These are phyloP conservation scores for Syngnathus acus DNA, from an alignment of 2,797 vertebrate species.

Conservation along the genomic window DNA sequence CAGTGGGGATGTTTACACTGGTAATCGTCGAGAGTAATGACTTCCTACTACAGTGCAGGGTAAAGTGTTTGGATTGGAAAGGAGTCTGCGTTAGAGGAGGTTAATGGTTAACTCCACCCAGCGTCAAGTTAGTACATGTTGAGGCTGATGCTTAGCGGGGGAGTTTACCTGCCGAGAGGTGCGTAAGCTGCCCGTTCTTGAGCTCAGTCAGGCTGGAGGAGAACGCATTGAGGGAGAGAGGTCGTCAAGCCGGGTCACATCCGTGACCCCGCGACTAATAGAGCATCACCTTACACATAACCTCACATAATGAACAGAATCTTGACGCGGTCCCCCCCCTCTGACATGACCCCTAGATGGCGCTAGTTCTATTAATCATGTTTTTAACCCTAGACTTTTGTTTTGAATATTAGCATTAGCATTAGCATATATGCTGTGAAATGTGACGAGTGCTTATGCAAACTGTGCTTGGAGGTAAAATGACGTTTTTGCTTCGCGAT, in stretches of 20 bases:
- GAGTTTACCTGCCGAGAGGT: slow-evolving; percentile 34
- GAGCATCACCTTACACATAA: slow-evolving; percentile 51
- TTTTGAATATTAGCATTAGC: no score
- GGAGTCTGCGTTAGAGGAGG: slow-evolving; percentile 29
- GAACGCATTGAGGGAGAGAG: slow-evolving; percentile 42
- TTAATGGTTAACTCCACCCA: slow-evolving; percentile 57
- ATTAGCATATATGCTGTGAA: neutral
- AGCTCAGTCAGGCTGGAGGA: slow-evolving; percentile 24
- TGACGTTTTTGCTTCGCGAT: no score
- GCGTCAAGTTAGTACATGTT: slow-evolving; percentile 49
- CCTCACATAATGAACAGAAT: slow-evolving; percentile 31
- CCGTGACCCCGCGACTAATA: slow-evolving; percentile 54
- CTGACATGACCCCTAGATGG: slow-evolving; percentile 15
- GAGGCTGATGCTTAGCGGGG: slow-evolving; percentile 28
- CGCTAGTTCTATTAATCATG: no score
- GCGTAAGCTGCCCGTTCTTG: slow-evolving; percentile 35
- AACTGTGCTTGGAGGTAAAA: neutral
- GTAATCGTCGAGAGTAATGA: slow-evolving; percentile 19
- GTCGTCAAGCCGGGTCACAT: slow-evolving; percentile 49
- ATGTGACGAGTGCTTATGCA: neutral
- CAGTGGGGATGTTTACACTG: slow-evolving; percentile 30
- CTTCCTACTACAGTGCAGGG: slow-evolving; percentile 30
- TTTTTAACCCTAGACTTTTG: no score
- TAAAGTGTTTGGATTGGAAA: slow-evolving; percentile 26
- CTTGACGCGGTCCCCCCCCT: slow-evolving; percentile 35